Conservation (phyloP, 2,113 vertebrate genomes). For the Corythaixoides concolor region DNA sequence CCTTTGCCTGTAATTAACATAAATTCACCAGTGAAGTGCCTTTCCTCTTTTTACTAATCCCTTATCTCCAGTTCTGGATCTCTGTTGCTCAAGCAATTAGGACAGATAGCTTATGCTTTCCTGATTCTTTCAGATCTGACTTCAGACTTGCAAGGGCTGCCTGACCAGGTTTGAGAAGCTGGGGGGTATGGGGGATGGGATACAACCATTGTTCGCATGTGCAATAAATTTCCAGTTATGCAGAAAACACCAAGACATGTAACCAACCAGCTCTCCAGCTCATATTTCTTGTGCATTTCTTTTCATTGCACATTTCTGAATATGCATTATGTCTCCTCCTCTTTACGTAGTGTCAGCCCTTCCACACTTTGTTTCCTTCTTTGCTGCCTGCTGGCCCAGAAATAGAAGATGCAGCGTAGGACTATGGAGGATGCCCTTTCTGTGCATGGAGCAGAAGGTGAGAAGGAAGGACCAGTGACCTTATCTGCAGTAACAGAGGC, state of each 20-base stretch:
- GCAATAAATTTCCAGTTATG: background rate
- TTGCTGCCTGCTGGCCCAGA: background rate
- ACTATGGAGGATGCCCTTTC: background rate
- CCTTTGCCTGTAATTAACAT: conserved; percentile 12
- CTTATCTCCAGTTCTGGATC: background rate
- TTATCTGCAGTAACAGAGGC: background rate
- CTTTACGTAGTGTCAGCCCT: background rate
- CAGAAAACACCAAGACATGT: background rate
- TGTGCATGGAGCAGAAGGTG: background rate
- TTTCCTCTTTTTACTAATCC: background rate
- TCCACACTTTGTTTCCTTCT: background rate
- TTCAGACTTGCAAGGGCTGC: background rate
- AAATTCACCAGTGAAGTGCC: background rate
- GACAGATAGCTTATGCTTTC: background rate
- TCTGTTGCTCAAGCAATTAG: background rate
- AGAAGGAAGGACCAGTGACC: background rate
- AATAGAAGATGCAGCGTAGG: background rate
- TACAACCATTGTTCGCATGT: background rate
- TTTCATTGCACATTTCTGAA: background rate
- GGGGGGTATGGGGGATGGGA: background rate
- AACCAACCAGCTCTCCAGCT: background rate
- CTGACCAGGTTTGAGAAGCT: background rate
- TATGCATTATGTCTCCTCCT: background rate
- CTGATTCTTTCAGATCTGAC: background rate
- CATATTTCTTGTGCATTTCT: background rate